These are phyloP conservation scores for Bellardia pandia DNA, from an alignment of 2,888 invertebrate species.

Conservation along the genomic window DNA sequence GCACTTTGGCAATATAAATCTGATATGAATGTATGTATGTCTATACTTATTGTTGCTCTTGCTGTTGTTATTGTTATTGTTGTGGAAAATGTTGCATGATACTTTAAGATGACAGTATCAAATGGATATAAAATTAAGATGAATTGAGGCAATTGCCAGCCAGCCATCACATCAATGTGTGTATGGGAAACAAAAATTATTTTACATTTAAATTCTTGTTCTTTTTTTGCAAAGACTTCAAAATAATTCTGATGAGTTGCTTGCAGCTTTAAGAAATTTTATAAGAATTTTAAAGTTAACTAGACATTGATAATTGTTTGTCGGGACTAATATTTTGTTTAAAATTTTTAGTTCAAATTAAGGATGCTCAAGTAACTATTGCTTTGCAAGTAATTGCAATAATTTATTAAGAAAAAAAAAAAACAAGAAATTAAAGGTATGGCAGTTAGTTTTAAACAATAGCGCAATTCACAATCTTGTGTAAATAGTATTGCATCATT, in stretches of 20 bases:
- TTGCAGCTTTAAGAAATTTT: neutral
- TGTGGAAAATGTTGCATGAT: slow-evolving; percentile 67
- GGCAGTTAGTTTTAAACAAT: too few relatives aligned
- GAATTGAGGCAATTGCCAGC: slow-evolving; percentile 50
- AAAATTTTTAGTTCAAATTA: too few relatives aligned
- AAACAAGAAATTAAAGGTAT: too few relatives aligned
- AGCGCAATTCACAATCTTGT: too few relatives aligned
- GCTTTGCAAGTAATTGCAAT: too few relatives aligned
- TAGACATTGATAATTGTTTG: too few relatives aligned
- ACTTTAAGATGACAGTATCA: slow-evolving; percentile 65
- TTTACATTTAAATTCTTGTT: neutral
- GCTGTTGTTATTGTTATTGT: slow-evolving; percentile 58
- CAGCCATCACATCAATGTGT: neutral
- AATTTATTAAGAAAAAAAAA: too few relatives aligned
- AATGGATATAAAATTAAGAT: slow-evolving; percentile 67
- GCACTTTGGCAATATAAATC: slow-evolving; percentile 60
- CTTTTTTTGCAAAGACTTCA: neutral
- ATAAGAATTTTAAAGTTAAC: too few relatives aligned
- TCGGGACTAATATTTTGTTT: too few relatives aligned
- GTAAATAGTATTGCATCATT: too few relatives aligned
- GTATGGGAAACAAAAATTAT: slow-evolving; percentile 56
- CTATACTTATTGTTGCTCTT: slow-evolving; percentile 60
- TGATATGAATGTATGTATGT: slow-evolving; percentile 30
- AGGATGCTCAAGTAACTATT: too few relatives aligned
- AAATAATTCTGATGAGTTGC: slow-evolving; percentile 14